Conservation (phyloP, 2,888 invertebrate genomes). For the Drosophila quinaria region DNA sequence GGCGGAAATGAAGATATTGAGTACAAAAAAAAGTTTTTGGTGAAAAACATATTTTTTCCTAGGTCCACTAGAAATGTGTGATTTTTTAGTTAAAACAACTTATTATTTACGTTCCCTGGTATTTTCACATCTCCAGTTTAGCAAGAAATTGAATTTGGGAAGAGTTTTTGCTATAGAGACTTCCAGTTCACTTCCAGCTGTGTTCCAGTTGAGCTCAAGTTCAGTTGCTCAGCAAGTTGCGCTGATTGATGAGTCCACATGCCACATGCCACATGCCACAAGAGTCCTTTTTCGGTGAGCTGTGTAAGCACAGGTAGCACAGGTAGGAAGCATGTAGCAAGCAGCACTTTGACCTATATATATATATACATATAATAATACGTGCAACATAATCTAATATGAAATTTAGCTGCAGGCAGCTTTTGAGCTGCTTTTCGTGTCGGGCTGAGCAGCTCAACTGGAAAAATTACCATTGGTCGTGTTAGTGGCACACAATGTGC, state of each 20-base stretch:
- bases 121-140: no score
- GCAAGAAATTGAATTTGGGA: not conserved
- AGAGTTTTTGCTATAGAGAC: not conserved
- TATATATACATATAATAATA: constrained; percentile 9
- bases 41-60: no score
- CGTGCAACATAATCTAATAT: constrained; percentile 48
- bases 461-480: constrained; percentile 62
- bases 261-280: constrained; percentile 24
- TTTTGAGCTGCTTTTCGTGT: constrained; percentile 27
- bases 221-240: constrained; percentile 1
- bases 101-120: no score
- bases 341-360: constrained; percentile 38
- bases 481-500: constrained; percentile 6
- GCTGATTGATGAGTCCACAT: constrained; percentile 43
- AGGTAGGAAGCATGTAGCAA: constrained; percentile 6
- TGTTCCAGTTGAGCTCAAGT: constrained; percentile 1
- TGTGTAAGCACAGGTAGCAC: constrained; percentile 37
- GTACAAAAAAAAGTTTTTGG: no score
- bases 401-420: constrained; percentile 37
- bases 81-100: no score
- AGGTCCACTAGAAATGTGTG: no score
- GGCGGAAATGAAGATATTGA: no score
- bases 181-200: not conserved
- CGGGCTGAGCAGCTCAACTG: constrained; percentile 47
- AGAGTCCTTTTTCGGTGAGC: constrained; percentile 28